phyloP scores from a whole-genome alignment of 2,888 invertebrate species.

The Cantharis rustica region DNA sequence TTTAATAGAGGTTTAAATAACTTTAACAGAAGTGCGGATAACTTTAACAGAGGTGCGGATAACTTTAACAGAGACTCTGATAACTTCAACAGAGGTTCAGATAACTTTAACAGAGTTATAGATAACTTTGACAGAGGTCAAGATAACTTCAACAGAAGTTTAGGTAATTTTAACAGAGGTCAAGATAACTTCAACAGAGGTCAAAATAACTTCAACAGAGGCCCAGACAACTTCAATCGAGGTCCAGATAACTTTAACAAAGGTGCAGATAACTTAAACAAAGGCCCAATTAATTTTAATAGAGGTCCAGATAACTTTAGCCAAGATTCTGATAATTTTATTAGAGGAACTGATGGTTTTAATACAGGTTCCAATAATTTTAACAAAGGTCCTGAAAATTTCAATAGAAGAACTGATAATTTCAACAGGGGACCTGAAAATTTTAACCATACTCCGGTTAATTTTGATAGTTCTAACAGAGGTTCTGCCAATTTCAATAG shows the following conservation, averaged over 20 bases:
- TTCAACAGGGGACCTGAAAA: background rate
- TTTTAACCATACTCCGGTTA: background rate
- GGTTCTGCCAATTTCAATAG: background rate
- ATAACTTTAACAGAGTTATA: constrained; percentile 4
- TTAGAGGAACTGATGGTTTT: background rate
- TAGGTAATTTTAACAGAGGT: background rate
- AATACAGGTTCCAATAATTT: constrained; percentile 13
- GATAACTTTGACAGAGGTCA: constrained; percentile 20
- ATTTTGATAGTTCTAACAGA: constrained; percentile 1
- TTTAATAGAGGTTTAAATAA: constrained; percentile 18
- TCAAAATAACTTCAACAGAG: background rate
- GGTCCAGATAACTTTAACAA: constrained; percentile 4
- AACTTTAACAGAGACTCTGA: constrained; percentile 18
- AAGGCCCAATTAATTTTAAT: constrained; percentile 13
- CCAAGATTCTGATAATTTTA: constrained; percentile 17
- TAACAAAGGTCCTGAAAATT: constrained; percentile 16
- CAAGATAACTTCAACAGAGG: background rate
- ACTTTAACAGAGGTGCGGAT: constrained; percentile 7
- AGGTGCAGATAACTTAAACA: constrained; percentile 7
- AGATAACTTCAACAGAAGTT: background rate
- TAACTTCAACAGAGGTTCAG: constrained; percentile 19
- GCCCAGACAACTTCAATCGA: background rate
- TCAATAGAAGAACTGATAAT: constrained; percentile 25
- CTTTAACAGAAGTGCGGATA: constrained; percentile 8
- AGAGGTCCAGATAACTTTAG: constrained; percentile 25